These are phyloP conservation scores for Geophilus truncorum DNA, from an alignment of 2,888 invertebrate species.

Conservation along the genomic window DNA sequence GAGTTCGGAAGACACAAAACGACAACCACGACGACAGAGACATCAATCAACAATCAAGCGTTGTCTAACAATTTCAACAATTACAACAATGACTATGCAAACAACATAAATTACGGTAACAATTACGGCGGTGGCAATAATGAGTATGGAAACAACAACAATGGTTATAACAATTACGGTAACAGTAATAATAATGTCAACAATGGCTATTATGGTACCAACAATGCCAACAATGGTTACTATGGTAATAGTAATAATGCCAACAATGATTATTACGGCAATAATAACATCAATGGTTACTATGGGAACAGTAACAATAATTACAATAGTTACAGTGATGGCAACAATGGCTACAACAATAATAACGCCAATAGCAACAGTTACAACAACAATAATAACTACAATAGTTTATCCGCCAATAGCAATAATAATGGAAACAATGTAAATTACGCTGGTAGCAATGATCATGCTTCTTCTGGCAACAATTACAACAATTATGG, in stretches of 20 bases:
- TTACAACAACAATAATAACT: neutral
- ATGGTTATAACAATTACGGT: neutral
- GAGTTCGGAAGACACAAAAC: neutral
- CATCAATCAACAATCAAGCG: neutral
- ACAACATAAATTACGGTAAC: neutral
- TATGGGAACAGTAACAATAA: neutral
- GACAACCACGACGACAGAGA: neutral
- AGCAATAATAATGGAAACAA: neutral
- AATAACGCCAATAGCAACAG: neutral
- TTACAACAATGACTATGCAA: neutral
- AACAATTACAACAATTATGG: neutral
- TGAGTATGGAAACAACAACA: too few relatives aligned
- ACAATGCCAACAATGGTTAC: neutral
- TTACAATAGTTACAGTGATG: neutral
- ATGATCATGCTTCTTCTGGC: too few relatives aligned
- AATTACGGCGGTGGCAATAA: neutral
- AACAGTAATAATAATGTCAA: neutral
- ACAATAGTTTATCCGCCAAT: neutral
- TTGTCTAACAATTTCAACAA: neutral
- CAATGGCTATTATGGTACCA: neutral
- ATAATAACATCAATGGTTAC: neutral
- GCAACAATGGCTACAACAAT: neutral
- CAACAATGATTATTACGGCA: neutral
- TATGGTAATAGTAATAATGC: neutral
- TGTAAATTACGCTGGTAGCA: neutral